Evolutionary conservation across 1,140 invertebrate genomes (phyloP).

Genomic region (Temnothorax curvispinosus): DNA sequence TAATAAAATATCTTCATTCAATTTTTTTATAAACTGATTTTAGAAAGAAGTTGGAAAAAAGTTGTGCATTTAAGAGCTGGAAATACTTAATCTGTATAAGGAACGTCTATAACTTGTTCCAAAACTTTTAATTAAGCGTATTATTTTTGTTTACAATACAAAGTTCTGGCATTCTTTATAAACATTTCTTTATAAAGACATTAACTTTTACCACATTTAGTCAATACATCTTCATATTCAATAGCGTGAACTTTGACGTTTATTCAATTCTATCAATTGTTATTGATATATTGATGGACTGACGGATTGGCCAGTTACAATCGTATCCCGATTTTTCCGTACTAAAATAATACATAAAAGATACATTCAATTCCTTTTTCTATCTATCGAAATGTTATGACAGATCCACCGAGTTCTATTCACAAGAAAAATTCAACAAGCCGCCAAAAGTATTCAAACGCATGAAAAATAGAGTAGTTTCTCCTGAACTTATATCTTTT

Average conservation of each 20-base stretch:
- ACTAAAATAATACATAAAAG: background rate
- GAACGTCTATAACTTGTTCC: background rate
- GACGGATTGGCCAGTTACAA: background rate
- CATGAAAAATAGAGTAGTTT: background rate
- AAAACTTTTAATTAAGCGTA: constrained; percentile 10
- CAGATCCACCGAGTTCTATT: background rate
- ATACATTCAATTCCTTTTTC: background rate
- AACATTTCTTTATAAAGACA: background rate
- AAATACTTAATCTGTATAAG: constrained; percentile 3
- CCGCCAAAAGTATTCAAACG: background rate
- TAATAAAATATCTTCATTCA: background rate
- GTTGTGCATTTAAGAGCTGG: background rate
- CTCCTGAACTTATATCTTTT: background rate
- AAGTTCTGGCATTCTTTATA: background rate
- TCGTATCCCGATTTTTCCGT: background rate
- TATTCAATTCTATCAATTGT: constrained; percentile 1
- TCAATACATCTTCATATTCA: background rate
- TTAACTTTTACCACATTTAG: background rate
- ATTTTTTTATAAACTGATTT: constrained; percentile 8
- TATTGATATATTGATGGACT: background rate
- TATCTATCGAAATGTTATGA: background rate
- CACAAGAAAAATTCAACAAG: background rate
- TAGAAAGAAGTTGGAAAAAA: background rate
- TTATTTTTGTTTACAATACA: background rate
- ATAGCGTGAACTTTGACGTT: background rate